A percentile compares a stretch with the other conserved stretches of the same genome.
These are phyloP conservation scores for Boloria selene DNA, from an alignment of 2,888 invertebrate species.

Conservation along the genomic window DNA sequence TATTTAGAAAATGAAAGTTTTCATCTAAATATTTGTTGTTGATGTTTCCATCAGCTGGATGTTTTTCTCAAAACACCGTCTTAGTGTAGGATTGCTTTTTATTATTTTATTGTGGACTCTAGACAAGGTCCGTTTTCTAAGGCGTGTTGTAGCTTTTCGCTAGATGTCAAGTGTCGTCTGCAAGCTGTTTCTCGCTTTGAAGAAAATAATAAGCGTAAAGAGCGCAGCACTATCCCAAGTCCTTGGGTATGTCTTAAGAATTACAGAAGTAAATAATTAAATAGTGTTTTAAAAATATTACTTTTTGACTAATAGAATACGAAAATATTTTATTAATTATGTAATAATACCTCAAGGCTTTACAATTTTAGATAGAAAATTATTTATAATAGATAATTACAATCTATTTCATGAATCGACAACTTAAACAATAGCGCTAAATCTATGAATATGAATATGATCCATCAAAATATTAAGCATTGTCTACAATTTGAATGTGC, in stretches of 20 bases:
- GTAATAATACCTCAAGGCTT: too few species aligned
- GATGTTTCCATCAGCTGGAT: not conserved
- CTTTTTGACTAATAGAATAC: too few species aligned
- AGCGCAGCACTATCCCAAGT: conserved; percentile 9
- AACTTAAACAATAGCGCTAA: conserved; percentile 14
- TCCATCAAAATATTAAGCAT: conserved; percentile 17
- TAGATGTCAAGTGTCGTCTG: conserved; percentile 33
- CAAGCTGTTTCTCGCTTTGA: conserved; percentile 31
- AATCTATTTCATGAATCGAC: not conserved
- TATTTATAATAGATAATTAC: not conserved
- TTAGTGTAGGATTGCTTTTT: conserved; percentile 28
- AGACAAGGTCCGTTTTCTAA: conserved; percentile 30
- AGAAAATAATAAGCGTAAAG: conserved; percentile 32
- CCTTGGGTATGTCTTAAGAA: not conserved
- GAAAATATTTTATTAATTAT: too few species aligned
- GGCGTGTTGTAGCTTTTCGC: conserved; percentile 32
- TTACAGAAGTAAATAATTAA: too few species aligned
- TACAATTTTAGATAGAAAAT: not conserved
- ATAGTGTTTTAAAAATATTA: too few species aligned
- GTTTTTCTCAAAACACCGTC: conserved; percentile 10
- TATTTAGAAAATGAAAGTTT: conserved; percentile 12
- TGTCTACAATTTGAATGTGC: conserved; percentile 9
- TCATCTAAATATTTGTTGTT: conserved; percentile 11
- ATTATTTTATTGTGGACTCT: conserved; percentile 29
- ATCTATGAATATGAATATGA: conserved; percentile 22